Conservation (phyloP, 2,888 invertebrate species). For the Ceraclea dissimilis region DNA sequence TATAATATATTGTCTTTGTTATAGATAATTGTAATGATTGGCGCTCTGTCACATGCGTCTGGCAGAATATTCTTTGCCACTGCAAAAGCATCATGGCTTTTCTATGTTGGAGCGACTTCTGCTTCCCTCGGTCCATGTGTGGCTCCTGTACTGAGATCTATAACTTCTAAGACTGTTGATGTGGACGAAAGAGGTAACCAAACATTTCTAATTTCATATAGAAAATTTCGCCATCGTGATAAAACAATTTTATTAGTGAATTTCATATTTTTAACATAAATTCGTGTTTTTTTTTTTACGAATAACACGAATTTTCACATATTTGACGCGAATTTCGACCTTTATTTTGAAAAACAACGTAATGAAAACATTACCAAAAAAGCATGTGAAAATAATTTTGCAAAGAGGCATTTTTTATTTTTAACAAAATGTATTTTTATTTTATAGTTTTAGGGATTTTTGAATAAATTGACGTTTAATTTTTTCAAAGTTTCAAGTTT, state of each 20-base stretch:
- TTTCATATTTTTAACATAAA: neutral
- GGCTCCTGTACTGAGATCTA: slow-evolving; percentile 71
- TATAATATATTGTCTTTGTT: slow-evolving; percentile 11
- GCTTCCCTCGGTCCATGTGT: slow-evolving; percentile 73
- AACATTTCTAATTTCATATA: too few species aligned
- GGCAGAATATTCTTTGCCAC: slow-evolving; percentile 63
- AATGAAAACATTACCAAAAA: too few species aligned
- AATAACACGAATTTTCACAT: too few species aligned
- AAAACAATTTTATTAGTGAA: too few species aligned
- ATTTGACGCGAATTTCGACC: too few species aligned
- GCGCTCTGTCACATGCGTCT: slow-evolving; percentile 59
- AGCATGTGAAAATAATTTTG: too few species aligned
- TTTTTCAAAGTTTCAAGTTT: too few species aligned
- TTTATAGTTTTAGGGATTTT: too few species aligned
- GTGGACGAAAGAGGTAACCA: slow-evolving; percentile 65
- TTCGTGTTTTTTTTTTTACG: neutral
- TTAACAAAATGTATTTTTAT: too few species aligned
- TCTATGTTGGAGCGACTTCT: slow-evolving; percentile 66
- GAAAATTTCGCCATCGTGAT: neutral
- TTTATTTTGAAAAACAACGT: too few species aligned
- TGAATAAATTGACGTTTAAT: too few species aligned
- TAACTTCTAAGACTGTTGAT: slow-evolving; percentile 71
- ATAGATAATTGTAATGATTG: slow-evolving; percentile 64
- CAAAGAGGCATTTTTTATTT: too few species aligned
- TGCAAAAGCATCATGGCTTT: slow-evolving; percentile 46